Base-by-base conservation (phyloP, 2,797 vertebrate species). In the Thripadectes ignobilis region DNA sequence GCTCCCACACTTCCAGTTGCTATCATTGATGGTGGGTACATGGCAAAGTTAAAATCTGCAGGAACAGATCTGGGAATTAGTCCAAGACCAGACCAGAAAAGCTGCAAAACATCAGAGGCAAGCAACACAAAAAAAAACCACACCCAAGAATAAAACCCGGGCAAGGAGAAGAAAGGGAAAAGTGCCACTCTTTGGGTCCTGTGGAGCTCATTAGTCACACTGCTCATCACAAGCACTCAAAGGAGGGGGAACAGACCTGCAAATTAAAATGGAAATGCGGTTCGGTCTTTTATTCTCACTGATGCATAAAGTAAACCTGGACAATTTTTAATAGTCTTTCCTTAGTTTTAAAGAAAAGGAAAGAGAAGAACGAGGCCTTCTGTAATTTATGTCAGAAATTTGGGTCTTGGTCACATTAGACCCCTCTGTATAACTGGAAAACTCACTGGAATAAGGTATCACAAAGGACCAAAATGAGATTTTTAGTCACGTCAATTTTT, bases 11-110 rank as follows among this genome's bases (percentile, higher is more conserved):
- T 99, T 97, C 99, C 99, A 22, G 98, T 98, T 95, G 99, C 99
- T 45, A 99, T 99, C 99, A 99, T 99, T 76, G 99, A 99, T 1
- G 99, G 99, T 38, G 99, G 99, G 96, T 99, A 99, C 99, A 99
- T 99, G 96, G 99, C 99, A 51, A 99, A 99, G 96, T 98, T 98
- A 97, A 99, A 99, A 97, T 99, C 99, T 99, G 98, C 63, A 89
- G 95, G 76, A 91, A 94, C 24, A 69, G 93, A 95, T 90, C 94
- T 94, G 91, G 92, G 93, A 96, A 95, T 97, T 96, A 97, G 94
- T 96, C 92, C 95, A 97, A 97, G 72, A 46, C 27, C 72, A 49
- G 83, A 95, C 93, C 96, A 96, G 92, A 97, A 96, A 97, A 96
- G 96, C 97, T 95, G 96, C 92, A 94, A 78, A 96, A 97, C 95